Evolutionary conservation across 2,888 invertebrate genomes (phyloP).

Genomic region (Drosophila borealis): DNA sequence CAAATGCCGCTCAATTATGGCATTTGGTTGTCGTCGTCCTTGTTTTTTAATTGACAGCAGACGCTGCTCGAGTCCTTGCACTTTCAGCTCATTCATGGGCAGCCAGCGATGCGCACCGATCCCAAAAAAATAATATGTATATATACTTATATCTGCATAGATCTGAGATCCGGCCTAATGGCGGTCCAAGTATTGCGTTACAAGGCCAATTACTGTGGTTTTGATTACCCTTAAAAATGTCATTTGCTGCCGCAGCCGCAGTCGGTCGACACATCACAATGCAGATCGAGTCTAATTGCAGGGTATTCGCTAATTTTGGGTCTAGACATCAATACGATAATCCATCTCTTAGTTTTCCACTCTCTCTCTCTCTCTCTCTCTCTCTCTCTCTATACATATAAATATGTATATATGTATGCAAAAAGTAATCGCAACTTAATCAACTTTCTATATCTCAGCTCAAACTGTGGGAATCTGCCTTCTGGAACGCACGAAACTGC

Average conservation of each 20-base stretch:
- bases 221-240: conserved; percentile 59
- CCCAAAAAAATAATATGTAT: conserved; percentile 7
- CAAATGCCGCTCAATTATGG: conserved; percentile 75
- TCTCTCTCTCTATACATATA: no score
- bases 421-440: not conserved
- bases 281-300: conserved; percentile 10
- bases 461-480: no score
- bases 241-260: conserved; percentile 35
- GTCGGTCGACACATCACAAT: conserved; percentile 7
- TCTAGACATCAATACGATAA: conserved; percentile 5
- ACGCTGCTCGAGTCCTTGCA: conserved; percentile 13
- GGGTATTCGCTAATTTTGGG: not conserved
- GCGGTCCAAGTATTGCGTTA: conserved; percentile 64
- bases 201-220: conserved; percentile 69
- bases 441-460: not conserved
- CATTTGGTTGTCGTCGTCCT: conserved; percentile 25
- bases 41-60: conserved; percentile 61
- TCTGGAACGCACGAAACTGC: no score
- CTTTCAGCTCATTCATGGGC: conserved; percentile 51
- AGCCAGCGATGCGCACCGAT: conserved; percentile 51
- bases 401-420: not conserved
- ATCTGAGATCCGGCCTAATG: conserved; percentile 12
- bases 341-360: not conserved
- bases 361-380: no score
- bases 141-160: not conserved